Conservation (phyloP, 2,113 vertebrate genomes). For the Mormyrus iriodes region DNA sequence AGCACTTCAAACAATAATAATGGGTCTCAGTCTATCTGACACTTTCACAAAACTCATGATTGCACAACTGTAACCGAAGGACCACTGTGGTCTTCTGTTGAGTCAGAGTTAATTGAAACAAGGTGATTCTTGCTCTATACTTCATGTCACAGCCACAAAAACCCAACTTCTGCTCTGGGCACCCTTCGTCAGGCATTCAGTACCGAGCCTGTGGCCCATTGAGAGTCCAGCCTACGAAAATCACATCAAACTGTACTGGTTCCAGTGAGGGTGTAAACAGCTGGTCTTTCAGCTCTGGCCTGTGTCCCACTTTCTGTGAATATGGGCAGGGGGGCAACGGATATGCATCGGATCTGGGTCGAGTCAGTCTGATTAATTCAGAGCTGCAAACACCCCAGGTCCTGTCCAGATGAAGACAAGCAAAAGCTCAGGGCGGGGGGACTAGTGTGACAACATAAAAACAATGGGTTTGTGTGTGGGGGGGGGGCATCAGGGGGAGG, state of each 20-base stretch:
- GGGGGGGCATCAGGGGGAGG: too few species aligned
- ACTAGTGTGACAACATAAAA: slow-evolving; percentile 36
- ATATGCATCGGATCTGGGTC: slow-evolving; percentile 51
- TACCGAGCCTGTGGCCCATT: not conserved
- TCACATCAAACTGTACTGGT: not conserved
- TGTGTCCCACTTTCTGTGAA: not conserved
- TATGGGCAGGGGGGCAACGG: slow-evolving; percentile 24
- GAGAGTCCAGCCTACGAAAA: not conserved
- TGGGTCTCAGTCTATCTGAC: not conserved
- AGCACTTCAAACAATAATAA: too few species aligned
- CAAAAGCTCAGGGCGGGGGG: slow-evolving; percentile 45
- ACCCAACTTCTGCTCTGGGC: not conserved
- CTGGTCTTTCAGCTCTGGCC: not conserved
- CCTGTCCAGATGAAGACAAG: slow-evolving; percentile 47
- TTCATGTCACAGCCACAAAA: not conserved
- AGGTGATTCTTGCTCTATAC: not conserved
- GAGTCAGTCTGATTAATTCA: slow-evolving; percentile 43
- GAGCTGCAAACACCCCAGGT: slow-evolving; percentile 36
- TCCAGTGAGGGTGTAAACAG: not conserved
- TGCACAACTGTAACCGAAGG: not conserved
- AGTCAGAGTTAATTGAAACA: not conserved
- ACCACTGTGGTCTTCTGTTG: not conserved
- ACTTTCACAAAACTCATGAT: not conserved
- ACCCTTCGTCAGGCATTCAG: not conserved
- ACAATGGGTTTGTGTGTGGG: not conserved